These are phyloP conservation scores for Pandemis cinnamomeana DNA, from an alignment of 2,888 invertebrate species.

Conservation along the genomic window DNA sequence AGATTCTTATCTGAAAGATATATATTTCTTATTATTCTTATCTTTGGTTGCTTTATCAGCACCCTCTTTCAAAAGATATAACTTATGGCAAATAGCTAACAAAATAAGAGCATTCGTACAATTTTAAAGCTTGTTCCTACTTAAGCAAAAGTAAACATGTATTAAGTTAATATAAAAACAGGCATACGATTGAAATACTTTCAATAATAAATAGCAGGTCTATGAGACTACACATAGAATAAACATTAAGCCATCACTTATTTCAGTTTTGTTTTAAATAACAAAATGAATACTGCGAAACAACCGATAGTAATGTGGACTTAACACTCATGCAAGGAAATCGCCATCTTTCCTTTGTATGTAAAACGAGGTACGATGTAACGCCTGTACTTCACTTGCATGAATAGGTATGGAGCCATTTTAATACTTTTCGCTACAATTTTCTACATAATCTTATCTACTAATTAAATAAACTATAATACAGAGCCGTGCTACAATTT, in stretches of 20 bases:
- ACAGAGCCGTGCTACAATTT: not conserved
- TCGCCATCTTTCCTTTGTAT: no score
- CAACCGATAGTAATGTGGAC: no score
- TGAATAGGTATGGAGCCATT: not conserved
- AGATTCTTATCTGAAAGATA: not conserved
- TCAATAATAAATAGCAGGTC: no score
- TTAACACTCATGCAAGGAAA: no score
- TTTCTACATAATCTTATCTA: not conserved
- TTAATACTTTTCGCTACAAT: not conserved
- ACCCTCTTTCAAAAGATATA: not conserved
- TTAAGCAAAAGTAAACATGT: not conserved
- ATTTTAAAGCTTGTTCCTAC: not conserved
- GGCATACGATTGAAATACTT: no score
- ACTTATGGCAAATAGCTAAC: not conserved
- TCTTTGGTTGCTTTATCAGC: not conserved
- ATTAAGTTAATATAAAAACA: not conserved
- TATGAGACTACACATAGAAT: not conserved
- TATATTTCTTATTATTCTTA: slow-evolving; percentile 1
- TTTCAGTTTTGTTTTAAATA: no score
- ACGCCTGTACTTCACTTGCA: no score
- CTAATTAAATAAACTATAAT: not conserved
- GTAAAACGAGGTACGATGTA: no score
- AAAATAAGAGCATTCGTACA: not conserved
- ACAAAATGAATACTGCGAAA: no score
- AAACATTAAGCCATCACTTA: not conserved